A percentile compares a stretch with the other conserved stretches of the same genome.
These are phyloP conservation scores for Malurus splendens DNA, from an alignment of 2,797 vertebrate genomes.

Conservation along the genomic window DNA sequence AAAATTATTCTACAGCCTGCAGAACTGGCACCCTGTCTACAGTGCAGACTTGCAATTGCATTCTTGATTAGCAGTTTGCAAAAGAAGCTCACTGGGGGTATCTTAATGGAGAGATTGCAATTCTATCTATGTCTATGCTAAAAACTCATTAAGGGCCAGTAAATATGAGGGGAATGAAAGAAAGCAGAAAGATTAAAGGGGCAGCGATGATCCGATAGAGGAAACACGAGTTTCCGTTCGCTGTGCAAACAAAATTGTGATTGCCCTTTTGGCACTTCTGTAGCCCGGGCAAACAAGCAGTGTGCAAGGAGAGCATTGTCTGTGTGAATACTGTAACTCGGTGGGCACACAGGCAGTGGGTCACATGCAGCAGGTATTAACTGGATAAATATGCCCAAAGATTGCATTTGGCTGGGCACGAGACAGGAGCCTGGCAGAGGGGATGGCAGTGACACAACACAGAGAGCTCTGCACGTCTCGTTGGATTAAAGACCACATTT, in stretches of 20 bases:
- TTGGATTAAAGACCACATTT: constrained; percentile 78
- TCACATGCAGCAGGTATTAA: constrained; percentile 47
- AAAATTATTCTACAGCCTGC: background rate
- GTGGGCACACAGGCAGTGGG: background rate
- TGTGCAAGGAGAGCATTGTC: background rate
- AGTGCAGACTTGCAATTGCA: background rate
- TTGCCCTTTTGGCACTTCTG: background rate
- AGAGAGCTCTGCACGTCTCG: constrained; percentile 65
- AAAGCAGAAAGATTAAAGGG: background rate
- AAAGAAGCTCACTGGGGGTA: background rate
- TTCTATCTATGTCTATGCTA: background rate
- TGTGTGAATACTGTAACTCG: constrained; percentile 7
- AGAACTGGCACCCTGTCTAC: background rate
- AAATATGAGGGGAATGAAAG: constrained; percentile 2
- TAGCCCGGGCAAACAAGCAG: background rate
- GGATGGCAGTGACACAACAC: constrained; percentile 51
- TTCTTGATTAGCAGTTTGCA: background rate
- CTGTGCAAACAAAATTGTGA: background rate
- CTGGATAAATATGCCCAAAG: constrained; percentile 38
- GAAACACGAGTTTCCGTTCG: background rate
- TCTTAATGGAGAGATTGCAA: background rate
- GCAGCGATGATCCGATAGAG: background rate
- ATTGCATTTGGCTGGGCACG: constrained; percentile 41
- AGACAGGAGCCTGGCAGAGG: constrained; percentile 26
- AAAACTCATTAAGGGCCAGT: constrained; percentile 15